Evolutionary conservation across 2,797 vertebrate species (phyloP), one percentile per base, ranked within the genome.

Genomic region (Staurois parvus): DNA sequence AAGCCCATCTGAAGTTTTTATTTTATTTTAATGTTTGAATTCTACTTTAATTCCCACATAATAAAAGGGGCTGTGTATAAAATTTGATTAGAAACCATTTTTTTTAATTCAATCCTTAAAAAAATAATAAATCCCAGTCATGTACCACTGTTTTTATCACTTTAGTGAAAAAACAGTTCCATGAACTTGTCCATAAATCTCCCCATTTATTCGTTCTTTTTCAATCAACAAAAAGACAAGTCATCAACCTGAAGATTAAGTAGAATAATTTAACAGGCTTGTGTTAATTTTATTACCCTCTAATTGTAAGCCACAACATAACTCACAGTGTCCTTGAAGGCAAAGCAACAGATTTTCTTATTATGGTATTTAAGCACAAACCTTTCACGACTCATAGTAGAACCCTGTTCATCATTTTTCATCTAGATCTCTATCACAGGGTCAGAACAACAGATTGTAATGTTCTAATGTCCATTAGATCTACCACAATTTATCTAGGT

Each of bases 401-500:
- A 66, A 79, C 77, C 40, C 28, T 29, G 8, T 29, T 56, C 42
- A 72, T 80, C 67, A 80, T 56, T 62, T 77, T 9, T 78, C 5
- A 59, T 81, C 7, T 28, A 77, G 21, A 72, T 79, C 62, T 85
- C 67, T 76, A 74, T 59, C 45, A 75, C 34, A 8, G 37, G 79
- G 79, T 82, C 84, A 82, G 15, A 45, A 59, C 24, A 76, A 69
- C 32, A 69, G 52, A 21, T 80, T 72, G 48, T 72, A 37, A 28
- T 69, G 34, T 66, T 42, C 56, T 30, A 87, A 88, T 89, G 88
- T 89, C 75, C 86, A 89, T 90, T 90, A 89, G 89, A 92, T 92
- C 92, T 91, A 93, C 91, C 93, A 89, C 89, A 89, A 91, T 93
- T 92, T 89, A 85, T 91, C 91, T 90, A 91, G 88, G 85, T 86